Percentiles rank a stretch among this genome's conserved stretches.
These are phyloP conservation scores for Sorex araneus DNA, from an alignment of 2,113 vertebrate species.

Conservation along the genomic window DNA sequence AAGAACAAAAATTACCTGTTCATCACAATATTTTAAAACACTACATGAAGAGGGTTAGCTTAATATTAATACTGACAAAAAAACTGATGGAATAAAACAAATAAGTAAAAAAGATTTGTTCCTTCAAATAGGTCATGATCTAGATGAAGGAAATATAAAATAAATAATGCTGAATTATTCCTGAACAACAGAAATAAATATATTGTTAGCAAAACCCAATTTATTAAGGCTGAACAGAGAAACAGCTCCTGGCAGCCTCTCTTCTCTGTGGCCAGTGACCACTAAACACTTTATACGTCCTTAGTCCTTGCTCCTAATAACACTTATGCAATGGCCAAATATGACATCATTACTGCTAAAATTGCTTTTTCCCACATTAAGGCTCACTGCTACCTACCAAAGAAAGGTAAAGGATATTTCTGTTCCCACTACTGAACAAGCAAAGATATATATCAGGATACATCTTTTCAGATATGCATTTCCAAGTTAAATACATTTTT, in stretches of 20 bases:
- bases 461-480: not conserved
- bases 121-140: not conserved
- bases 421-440: not conserved
- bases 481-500: constrained; percentile 62
- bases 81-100: constrained; percentile 32
- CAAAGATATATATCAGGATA: not conserved
- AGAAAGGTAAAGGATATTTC: not conserved
- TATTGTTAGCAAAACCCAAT: not conserved
- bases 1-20: not conserved
- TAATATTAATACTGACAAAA: not conserved
- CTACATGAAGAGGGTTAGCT: not conserved
- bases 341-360: not conserved
- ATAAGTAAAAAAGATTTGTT: not conserved
- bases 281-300: not conserved
- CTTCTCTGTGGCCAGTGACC: not conserved
- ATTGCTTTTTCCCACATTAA: not conserved
- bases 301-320: not conserved
- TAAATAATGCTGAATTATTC: constrained; percentile 31
- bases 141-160: constrained; percentile 24
- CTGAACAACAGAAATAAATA: constrained; percentile 40
- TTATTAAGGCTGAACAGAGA: constrained; percentile 13
- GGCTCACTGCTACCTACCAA: not conserved
- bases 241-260: not conserved
- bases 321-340: not conserved
- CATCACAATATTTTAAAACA: constrained; percentile 37